A percentile compares a stretch with the other conserved stretches of the same genome.
Evolutionary conservation across 2,797 vertebrate species (phyloP).

Genomic region (Halcyon leucocephala): DNA sequence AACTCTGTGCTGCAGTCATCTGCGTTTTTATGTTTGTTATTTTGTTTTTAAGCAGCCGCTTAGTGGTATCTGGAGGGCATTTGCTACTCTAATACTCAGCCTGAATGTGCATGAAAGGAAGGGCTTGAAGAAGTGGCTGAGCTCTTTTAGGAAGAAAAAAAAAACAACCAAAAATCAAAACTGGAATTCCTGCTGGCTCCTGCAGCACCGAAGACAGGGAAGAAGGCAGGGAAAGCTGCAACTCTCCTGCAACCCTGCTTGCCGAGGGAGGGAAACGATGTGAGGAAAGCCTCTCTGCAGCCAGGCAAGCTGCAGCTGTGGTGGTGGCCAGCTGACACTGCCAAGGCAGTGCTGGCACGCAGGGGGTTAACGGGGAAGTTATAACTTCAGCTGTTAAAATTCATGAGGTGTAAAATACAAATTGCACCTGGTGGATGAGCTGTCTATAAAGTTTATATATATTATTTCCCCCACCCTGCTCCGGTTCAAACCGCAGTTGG

Average conservation of each 20-base stretch:
- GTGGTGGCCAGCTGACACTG: accelerated
- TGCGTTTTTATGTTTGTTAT: conserved; percentile 6
- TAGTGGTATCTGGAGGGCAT: conserved; percentile 32
- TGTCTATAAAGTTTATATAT: conserved; percentile 76
- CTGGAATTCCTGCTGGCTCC: not conserved
- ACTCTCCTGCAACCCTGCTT: not conserved
- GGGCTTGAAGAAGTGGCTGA: not conserved
- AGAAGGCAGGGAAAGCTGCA: not conserved
- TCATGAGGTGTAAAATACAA: conserved; percentile 78
- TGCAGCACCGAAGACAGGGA: not conserved
- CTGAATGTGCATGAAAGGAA: not conserved
- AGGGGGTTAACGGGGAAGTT: conserved; percentile 71
- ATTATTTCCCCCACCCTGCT: not conserved
- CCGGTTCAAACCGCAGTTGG: not conserved
- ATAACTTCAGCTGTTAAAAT: conserved; percentile 76
- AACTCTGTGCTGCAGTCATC: not conserved
- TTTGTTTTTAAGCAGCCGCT: not conserved
- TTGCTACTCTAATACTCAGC: not conserved
- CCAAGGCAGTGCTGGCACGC: not conserved
- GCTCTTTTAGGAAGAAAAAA: not conserved
- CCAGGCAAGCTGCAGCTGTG: not conserved
- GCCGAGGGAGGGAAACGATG: accelerated
- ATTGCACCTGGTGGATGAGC: conserved; percentile 76
- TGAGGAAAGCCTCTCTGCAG: not conserved
- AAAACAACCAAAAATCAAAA: not conserved